Evolutionary conservation across 2,113 vertebrate genomes (phyloP).

Genomic region (Petrocephalus zakoni): DNA sequence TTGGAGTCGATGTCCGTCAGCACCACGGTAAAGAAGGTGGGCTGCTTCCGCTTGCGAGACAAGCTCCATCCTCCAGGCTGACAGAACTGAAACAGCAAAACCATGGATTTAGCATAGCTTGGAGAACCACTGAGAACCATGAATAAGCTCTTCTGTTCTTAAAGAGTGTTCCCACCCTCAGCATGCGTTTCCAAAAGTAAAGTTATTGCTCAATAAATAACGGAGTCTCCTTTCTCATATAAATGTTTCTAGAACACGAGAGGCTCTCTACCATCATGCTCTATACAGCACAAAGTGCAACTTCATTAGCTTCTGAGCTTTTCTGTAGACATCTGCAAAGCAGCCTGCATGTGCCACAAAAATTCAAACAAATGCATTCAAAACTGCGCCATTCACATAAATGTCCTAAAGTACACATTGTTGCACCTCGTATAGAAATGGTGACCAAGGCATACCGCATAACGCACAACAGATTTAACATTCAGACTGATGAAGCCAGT

Average conservation of each 20-base stretch:
- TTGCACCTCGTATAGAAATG: neutral
- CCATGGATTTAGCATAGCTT: neutral
- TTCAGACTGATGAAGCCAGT: neutral
- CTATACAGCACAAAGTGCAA: neutral
- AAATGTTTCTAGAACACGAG: neutral
- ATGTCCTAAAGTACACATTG: neutral
- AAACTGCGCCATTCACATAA: neutral
- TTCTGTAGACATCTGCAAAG: neutral
- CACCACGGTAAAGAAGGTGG: constrained; percentile 93
- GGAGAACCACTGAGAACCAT: neutral
- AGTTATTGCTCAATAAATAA: neutral
- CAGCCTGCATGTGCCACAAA: neutral
- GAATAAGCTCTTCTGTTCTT: neutral
- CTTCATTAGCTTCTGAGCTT: neutral
- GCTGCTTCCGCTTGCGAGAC: constrained; percentile 81
- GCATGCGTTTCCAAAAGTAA: neutral
- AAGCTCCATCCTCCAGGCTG: constrained; percentile 94
- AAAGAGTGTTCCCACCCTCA: neutral
- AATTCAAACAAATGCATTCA: neutral
- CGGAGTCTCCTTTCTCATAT: neutral
- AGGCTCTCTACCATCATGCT: neutral
- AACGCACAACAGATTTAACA: neutral
- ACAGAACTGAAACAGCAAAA: constrained; percentile 74
- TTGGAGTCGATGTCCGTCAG: constrained; percentile 96
- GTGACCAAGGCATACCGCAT: neutral